Evolutionary conservation across 2,797 vertebrate genomes (phyloP), one percentile per base, ranked within the genome.

Genomic region (Thalassophryne amazonica): DNA sequence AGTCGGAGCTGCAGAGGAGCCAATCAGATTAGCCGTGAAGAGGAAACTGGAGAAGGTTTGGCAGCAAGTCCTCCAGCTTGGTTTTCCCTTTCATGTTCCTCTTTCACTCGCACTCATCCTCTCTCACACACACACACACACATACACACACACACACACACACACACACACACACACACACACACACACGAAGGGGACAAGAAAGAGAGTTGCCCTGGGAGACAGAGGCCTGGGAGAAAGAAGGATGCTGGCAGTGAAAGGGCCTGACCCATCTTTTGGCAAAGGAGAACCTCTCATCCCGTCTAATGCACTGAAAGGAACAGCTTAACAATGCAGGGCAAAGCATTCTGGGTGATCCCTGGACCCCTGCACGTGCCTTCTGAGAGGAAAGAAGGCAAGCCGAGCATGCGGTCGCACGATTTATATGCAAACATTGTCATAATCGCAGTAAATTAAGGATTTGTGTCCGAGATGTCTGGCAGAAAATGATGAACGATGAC

Each of bases 321-420:
- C 35, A 52, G 62, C 69, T 35, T 32, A 53, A 86, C 84, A 84
- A 88, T 83, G 64, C 66, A 36, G 76, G 82, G 85, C 85, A 87
- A 88, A 88, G 85, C 83, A 88, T 88, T 87, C 85, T 85, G 85
- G 77, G 86, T 85, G 86, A 86, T 88, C 86, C 85, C 80, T 79
- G 86, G 83, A 88, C 86, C 86, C 86, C 83, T 85, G 85, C 86
- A 88, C 86, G 86, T 87, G 86, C 81, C 86, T 78, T 69, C 71
- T 47, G 45, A 42, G 59, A 41, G 38, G 40, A 60, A 51, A 52
- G 66, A 16, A 56, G 72, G 70, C 28, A 63, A 59, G 40, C 36
- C 15, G 30, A 25, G 49, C 50, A 60, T 60, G 63, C 69, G 68
- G 8, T 2, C 13, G 16, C 15, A 12, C 36, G 33, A 69, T 86